Percentiles rank a stretch among this genome's conserved stretches.
These are phyloP conservation scores for Dunckerocampus dactyliophorus DNA, from an alignment of 2,113 vertebrate genomes.

Conservation along the genomic window DNA sequence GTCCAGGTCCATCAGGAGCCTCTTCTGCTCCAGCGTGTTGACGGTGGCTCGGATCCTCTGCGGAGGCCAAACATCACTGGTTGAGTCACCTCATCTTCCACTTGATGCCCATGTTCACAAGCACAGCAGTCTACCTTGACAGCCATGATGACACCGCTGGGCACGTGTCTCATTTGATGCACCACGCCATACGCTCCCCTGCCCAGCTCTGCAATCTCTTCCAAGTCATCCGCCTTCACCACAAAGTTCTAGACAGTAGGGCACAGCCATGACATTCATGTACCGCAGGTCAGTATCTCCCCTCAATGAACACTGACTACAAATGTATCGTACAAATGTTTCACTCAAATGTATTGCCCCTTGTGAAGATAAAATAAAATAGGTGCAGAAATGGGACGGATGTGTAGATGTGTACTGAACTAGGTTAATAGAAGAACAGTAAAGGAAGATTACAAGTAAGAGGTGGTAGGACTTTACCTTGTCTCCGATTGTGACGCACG, in stretches of 20 bases:
- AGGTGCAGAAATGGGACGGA: too few species aligned
- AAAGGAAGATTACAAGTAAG: background rate
- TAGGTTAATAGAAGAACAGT: background rate
- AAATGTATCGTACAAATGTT: too few species aligned
- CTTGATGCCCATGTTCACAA: too few species aligned
- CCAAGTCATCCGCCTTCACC: slow-evolving; percentile 97
- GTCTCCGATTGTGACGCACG: slow-evolving; percentile 91
- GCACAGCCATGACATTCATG: background rate
- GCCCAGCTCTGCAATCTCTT: slow-evolving; percentile 89
- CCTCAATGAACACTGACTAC: too few species aligned
- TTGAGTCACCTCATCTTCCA: background rate
- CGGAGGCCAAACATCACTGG: slow-evolving; percentile 7
- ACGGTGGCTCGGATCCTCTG: slow-evolving; percentile 96
- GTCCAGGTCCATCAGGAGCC: slow-evolving; percentile 97
- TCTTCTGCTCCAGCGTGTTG: slow-evolving; percentile 97
- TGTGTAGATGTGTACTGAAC: too few species aligned
- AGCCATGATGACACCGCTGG: slow-evolving; percentile 95
- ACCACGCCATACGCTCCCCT: slow-evolving; percentile 96
- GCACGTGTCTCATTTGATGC: slow-evolving; percentile 95
- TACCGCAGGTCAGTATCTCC: too few species aligned
- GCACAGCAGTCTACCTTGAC: slow-evolving; percentile 82
- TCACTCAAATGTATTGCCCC: too few species aligned
- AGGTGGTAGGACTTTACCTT: slow-evolving; percentile 72
- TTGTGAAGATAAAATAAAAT: too few species aligned
- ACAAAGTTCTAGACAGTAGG: slow-evolving; percentile 86